Evolutionary conservation across 2,113 vertebrate species (phyloP), one percentile per base, ranked within the genome.

Genomic region (Callithrix jacchus): DNA sequence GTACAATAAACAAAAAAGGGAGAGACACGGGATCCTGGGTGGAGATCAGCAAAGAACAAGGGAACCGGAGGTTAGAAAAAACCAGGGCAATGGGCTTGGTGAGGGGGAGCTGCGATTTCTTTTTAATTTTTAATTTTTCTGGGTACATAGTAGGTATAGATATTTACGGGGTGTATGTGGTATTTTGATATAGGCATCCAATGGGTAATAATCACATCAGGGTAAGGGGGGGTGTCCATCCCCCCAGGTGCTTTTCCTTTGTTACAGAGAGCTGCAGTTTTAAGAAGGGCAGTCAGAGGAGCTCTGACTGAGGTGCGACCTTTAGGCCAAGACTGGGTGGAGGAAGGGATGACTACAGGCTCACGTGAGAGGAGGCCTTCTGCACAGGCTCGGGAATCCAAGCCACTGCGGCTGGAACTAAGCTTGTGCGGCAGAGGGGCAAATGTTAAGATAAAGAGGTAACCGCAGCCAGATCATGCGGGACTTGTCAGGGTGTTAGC

Each of bases 381-480:
- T 21, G 14, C 20, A 18, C 17, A 68, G 70, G 58, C 23, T 20
- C 45, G n/a, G 71, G 40, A 11, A 14, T 13, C 71, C 35, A 0
- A 1, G 71, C 4, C 52, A 11, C 2, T 5, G 20, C 8, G 47
- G 23, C 32, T 47, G 70, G 45, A 85, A 42, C n/a, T 7, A 13
- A 73, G 18, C 21, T 14, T 56, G 23, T n/a, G 16, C 7, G 12
- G 5, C 25, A 27, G 45, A 77, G 21, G 9, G 12, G 13, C 9
- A 21, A 6, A n/a, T 16, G 16, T 9, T 21, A 42, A 64, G n/a
- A 27, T 27, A 30, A 20, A 64, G 42, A n/a, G n/a, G 14, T 47
- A 27, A 54, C 0, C 7, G 13, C 23, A 35, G 47, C 30, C 14
- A 6, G 77, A 18, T 12, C 3, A 1, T 17, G 5, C 16, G 37